These are phyloP conservation scores for Drosophila dives DNA, from an alignment of 2,888 invertebrate species.

Conservation along the genomic window DNA sequence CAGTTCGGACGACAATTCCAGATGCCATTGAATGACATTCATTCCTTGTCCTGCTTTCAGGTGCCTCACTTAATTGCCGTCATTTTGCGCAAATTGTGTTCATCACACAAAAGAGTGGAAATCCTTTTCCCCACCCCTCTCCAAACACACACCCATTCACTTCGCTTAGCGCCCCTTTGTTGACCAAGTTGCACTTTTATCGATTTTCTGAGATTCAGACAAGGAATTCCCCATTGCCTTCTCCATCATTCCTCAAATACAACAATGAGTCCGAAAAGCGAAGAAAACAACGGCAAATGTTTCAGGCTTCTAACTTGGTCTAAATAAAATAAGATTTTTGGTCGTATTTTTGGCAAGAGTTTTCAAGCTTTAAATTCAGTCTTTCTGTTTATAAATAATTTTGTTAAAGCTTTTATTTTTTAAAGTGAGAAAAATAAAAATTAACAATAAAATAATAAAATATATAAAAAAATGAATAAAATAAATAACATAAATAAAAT, in stretches of 20 bases:
- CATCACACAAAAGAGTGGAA: constrained; percentile 38
- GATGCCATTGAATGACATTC: constrained; percentile 21
- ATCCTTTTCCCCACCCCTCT: not conserved
- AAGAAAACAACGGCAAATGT: not conserved
- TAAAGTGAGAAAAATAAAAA: not conserved
- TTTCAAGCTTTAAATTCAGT: constrained; percentile 22
- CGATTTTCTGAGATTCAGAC: constrained; percentile 49
- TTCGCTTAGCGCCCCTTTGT: not conserved
- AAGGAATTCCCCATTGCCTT: not conserved
- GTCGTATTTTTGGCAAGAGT: constrained; percentile 18
- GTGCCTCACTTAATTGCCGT: constrained; percentile 68
- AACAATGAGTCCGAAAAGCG: not conserved
- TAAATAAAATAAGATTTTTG: constrained; percentile 17
- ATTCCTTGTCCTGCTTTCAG: constrained; percentile 29
- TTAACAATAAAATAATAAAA: too few species aligned
- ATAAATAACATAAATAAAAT: too few species aligned
- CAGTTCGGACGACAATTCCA: constrained; percentile 26
- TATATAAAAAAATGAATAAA: too few species aligned
- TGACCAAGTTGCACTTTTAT: constrained; percentile 46
- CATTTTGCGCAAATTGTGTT: constrained; percentile 69
- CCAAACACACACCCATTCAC: not conserved
- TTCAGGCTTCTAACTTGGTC: constrained; percentile 33
- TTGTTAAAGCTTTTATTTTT: not conserved
- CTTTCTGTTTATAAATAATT: not conserved
- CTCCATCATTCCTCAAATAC: not conserved